Evolutionary conservation across 2,113 vertebrate genomes (phyloP), one percentile per base, ranked within the genome.

Genomic region (Podocnemis expansa): DNA sequence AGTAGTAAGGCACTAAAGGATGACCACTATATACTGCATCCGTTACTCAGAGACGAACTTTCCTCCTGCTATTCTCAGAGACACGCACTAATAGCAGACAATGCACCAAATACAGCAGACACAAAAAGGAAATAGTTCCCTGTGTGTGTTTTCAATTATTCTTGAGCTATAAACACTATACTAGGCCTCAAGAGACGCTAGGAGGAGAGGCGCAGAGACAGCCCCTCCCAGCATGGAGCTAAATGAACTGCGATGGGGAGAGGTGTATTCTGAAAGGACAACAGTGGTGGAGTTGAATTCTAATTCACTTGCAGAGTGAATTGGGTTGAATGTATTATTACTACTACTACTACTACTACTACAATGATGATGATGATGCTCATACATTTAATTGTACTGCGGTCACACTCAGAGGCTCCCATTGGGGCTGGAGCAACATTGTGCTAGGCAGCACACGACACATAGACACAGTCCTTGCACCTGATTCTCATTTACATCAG

Each of bases 151-250:
- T 94, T 84, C 87, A 80, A 93, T 80, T 88, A 63, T 95, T 70
- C 84, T 79, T 60, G 75, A 85, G 89, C 78, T 89, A 93, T 84
- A 93, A 90, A 91, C 11, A 87, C 58, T 92, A 2, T 47, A 41
- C 90, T 94, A 93, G 91, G 89, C 78, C 31, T 60, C 86, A 86
- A 95, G 92, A 95, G 47, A 58, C 43, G 4, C 55, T 60, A 87
- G 87, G 94, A 41, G 38, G 80, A 78, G 34, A 54, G 31, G 63
- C 55, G 21, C 89, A 82, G 78, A 8, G 85, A n/a, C 2, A 80
- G 60, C 41, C 60, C 21, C 4, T 79, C 12, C 58, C 22, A 49
- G 55, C 80, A 27, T 84, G 54, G 5, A 94, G 2, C 12, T 56
- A 56, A 80, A 27, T 25, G 0, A 0, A 73, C 85, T 92, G 19